Evolutionary conservation across 2,797 vertebrate species (phyloP), one percentile per base, ranked within the genome.

Genomic region (Lates japonicus): DNA sequence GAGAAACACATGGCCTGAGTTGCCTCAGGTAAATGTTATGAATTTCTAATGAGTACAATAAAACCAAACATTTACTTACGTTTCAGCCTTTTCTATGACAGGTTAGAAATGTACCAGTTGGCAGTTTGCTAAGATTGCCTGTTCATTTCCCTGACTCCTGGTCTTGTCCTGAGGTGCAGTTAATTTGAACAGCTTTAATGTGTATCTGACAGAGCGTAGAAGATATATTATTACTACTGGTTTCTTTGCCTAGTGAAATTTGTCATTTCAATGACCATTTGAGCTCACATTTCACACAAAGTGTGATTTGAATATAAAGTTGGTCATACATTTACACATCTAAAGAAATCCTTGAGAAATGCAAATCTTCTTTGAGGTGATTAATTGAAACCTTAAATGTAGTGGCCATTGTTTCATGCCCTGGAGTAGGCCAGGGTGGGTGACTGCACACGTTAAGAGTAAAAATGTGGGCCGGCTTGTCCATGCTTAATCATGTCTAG

Each of bases 291-390:
- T 88, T 87, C 74, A 90, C 81, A 87, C 61, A 16, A 70, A 85
- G 83, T 87, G 86, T 80, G 90, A 92, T 87, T 82, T 89, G 90
- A 93, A 95, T 93, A 85, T 85, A 89, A 93, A 95, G 70, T 72
- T 37, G 72, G 61, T 76, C 73, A 66, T 67, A 90, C 58, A 88
- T 83, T 84, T 59, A 85, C 59, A 74, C 20, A 83, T 85, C 76
- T 78, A 52, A 76, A 78, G 71, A 76, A 87, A 92, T 87, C 87
- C 79, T 88, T 88, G 84, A 91, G 76, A 86, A 86, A 85, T 82
- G 81, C 51, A 82, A 85, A 85, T 89, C 68, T 69, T 63, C 52
- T 79, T 25, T 70, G 69, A 75, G 73, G 76, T 88, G 89, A 94
- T 91, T 90, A 86, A 95, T 92, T 87, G 78, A 88, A 93, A 90